Conservation (phyloP, 2,113 vertebrate genomes). For the Merops nubicus region DNA sequence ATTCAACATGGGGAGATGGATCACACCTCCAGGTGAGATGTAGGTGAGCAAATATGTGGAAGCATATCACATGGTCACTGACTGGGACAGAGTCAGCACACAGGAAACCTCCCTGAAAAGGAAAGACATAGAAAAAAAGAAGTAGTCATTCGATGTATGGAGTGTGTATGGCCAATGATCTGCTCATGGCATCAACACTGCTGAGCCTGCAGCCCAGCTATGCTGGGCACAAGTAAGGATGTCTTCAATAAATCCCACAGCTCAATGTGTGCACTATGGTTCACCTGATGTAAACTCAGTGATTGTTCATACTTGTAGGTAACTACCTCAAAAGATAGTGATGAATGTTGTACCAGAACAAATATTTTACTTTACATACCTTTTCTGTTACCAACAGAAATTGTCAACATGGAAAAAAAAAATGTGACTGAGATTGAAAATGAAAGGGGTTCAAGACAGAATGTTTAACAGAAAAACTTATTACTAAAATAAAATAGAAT, state of each 20-base stretch:
- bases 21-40: neutral
- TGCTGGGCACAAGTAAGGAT: neutral
- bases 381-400: neutral
- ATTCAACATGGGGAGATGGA: neutral
- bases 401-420: neutral
- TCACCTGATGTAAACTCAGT: neutral
- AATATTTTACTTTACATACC: neutral
- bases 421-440: neutral
- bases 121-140: neutral
- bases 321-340: neutral
- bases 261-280: neutral
- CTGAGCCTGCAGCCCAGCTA: neutral
- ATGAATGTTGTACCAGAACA: neutral
- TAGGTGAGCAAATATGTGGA: neutral
- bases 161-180: neutral
- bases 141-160: neutral
- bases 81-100: neutral
- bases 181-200: neutral
- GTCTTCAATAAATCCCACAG: neutral
- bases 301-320: neutral
- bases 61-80: neutral
- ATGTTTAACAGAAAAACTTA: neutral
- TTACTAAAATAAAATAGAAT: neutral
- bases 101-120: neutral
- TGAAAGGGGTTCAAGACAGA: neutral